These are phyloP conservation scores for Gadopsis bispinosus DNA, from an alignment of 2,797 vertebrate species.

Conservation along the genomic window DNA sequence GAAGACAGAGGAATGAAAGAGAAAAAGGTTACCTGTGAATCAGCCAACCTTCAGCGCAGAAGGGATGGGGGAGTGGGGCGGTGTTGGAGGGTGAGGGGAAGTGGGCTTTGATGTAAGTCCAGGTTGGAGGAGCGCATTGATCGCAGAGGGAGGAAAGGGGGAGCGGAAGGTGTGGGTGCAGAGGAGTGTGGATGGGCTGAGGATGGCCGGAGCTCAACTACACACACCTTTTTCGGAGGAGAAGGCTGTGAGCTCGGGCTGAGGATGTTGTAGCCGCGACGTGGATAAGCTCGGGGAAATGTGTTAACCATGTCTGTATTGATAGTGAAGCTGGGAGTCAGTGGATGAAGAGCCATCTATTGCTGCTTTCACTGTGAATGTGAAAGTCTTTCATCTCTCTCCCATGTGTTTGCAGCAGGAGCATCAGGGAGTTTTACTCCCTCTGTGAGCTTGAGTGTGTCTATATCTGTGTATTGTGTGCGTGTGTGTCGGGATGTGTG, in stretches of 20 bases:
- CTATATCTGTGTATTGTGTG: slow-evolving; percentile 30
- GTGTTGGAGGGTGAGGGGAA: slow-evolving; percentile 40
- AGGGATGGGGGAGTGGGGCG: slow-evolving; percentile 31
- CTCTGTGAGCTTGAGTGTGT: slow-evolving; percentile 56
- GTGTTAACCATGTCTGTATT: slow-evolving; percentile 51
- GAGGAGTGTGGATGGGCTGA: slow-evolving; percentile 61
- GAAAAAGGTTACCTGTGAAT: slow-evolving; percentile 87
- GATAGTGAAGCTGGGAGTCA: slow-evolving; percentile 54
- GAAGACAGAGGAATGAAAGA: slow-evolving; percentile 77
- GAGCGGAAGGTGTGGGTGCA: slow-evolving; percentile 44
- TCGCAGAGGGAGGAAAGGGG: slow-evolving; percentile 58
- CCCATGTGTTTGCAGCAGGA: slow-evolving; percentile 71
- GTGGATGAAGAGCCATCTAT: slow-evolving; percentile 67
- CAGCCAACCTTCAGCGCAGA: slow-evolving; percentile 75
- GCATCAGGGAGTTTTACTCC: slow-evolving; percentile 73
- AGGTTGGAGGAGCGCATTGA: slow-evolving; percentile 83
- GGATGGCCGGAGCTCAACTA: slow-evolving; percentile 51
- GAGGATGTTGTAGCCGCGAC: slow-evolving; percentile 45
- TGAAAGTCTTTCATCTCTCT: slow-evolving; percentile 78
- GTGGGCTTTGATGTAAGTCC: slow-evolving; percentile 82
- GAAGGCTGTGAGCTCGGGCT: slow-evolving; percentile 22
- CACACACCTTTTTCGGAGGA: slow-evolving; percentile 56
- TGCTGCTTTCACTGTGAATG: slow-evolving; percentile 62
- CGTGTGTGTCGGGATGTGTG: slow-evolving; percentile 48
- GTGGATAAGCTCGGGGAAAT: slow-evolving; percentile 66